Conservation (phyloP, 2,113 vertebrate species). For the Odobenus rosmarus region DNA sequence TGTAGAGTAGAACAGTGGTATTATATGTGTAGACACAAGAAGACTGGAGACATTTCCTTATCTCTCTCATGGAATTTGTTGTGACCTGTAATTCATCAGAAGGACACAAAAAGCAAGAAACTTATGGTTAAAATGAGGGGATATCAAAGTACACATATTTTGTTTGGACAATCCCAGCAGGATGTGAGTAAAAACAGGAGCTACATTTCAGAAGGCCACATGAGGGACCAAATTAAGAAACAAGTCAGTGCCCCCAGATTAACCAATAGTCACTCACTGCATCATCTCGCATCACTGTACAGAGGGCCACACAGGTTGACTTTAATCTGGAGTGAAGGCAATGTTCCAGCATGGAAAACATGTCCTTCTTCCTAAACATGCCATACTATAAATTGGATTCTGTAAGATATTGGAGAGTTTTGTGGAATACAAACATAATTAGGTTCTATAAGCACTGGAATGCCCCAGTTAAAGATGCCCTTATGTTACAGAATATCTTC, state of each 20-base stretch:
- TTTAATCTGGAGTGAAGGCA: neutral
- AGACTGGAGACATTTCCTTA: neutral
- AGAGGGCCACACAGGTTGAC: accelerated
- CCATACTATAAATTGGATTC: neutral
- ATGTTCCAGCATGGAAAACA: neutral
- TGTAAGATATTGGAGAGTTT: neutral
- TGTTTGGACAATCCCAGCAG: neutral
- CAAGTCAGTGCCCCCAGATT: neutral
- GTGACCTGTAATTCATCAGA: neutral
- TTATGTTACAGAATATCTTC: neutral
- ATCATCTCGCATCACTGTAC: neutral
- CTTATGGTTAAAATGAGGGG: neutral
- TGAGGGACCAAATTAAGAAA: neutral
- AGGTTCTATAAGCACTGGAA: neutral
- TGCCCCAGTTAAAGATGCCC: neutral
- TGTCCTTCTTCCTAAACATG: neutral
- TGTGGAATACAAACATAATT: neutral
- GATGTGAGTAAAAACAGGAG: neutral
- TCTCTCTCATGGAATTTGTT: neutral
- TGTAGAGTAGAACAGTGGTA: neutral
- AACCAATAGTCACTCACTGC: neutral
- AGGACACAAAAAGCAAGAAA: neutral
- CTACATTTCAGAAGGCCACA: neutral
- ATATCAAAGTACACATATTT: neutral
- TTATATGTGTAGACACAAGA: neutral